Conservation (phyloP, 2,113 vertebrate genomes). For the Trichechus manatus region DNA sequence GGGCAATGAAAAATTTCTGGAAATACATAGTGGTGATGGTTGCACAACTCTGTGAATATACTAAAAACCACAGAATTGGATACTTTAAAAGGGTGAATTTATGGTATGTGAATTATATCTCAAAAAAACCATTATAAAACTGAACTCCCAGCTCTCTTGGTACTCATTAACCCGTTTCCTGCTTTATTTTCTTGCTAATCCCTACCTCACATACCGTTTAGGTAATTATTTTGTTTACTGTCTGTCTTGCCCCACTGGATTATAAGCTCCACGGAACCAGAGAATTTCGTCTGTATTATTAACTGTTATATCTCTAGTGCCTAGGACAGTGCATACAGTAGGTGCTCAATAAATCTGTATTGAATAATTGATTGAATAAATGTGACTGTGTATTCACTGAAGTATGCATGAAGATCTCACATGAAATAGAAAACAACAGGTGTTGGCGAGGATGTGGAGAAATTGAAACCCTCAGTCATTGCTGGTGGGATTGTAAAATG, state of each 20-base stretch:
- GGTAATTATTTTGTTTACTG: background rate
- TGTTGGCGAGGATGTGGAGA: too few species aligned
- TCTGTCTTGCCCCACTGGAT: background rate
- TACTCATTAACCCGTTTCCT: background rate
- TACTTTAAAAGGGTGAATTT: too few species aligned
- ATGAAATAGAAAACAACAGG: background rate
- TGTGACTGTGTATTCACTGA: background rate
- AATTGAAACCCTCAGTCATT: too few species aligned
- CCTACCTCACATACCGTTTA: background rate
- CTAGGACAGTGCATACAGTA: too few species aligned
- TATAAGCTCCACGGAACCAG: background rate
- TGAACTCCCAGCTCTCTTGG: background rate
- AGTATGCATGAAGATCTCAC: background rate
- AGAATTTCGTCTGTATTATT: background rate
- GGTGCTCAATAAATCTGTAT: too few species aligned
- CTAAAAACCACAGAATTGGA: too few species aligned
- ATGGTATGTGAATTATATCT: background rate
- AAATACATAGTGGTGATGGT: too few species aligned
- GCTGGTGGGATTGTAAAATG: too few species aligned
- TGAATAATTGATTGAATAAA: background rate
- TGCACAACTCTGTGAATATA: too few species aligned
- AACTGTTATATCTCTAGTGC: too few species aligned
- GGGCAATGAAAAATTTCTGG: too few species aligned
- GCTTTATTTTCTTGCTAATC: background rate
- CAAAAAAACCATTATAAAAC: background rate